Evolutionary conservation across 2,888 invertebrate species (phyloP).

Genomic region (Netelia inedita): DNA sequence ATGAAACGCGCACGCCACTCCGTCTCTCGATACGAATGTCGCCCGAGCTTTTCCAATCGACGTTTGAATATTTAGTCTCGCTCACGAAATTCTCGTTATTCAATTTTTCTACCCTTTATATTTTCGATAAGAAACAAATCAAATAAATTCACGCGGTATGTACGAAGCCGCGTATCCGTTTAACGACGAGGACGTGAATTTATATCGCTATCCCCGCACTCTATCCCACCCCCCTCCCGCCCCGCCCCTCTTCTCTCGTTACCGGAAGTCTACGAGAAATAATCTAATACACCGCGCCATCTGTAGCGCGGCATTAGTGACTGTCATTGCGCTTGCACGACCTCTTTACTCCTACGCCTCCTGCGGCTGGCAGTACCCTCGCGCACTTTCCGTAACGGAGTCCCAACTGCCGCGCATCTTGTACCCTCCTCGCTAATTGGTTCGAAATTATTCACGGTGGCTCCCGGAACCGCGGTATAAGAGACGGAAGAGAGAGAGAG

Average conservation of each 20-base stretch:
- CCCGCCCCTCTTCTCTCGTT: neutral
- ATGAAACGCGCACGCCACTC: constrained; percentile 3
- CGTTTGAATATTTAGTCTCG: constrained; percentile 55
- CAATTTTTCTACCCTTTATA: no score
- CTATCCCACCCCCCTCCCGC: no score
- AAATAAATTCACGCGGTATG: constrained; percentile 14
- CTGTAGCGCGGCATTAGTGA: constrained; percentile 28
- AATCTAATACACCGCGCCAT: constrained; percentile 4
- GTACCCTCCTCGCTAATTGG: constrained; percentile 72
- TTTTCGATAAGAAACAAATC: no score
- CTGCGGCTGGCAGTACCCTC: neutral
- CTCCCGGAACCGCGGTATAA: constrained; percentile 52
- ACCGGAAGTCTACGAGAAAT: constrained; percentile 16
- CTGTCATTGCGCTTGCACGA: constrained; percentile 45
- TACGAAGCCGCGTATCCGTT: constrained; percentile 34
- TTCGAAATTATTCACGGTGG: constrained; percentile 75
- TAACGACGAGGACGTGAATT: constrained; percentile 35
- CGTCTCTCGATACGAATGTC: neutral
- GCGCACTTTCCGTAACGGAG: neutral
- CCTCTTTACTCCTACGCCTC: constrained; percentile 56
- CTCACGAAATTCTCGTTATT: neutral
- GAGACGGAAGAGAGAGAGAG: no score
- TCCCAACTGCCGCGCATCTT: constrained; percentile 27
- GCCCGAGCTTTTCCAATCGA: constrained; percentile 46
- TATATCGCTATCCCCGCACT: no score